phyloP scores from a whole-genome alignment of 2,113 vertebrate genomes.

The Rhinoptilus africanus region DNA sequence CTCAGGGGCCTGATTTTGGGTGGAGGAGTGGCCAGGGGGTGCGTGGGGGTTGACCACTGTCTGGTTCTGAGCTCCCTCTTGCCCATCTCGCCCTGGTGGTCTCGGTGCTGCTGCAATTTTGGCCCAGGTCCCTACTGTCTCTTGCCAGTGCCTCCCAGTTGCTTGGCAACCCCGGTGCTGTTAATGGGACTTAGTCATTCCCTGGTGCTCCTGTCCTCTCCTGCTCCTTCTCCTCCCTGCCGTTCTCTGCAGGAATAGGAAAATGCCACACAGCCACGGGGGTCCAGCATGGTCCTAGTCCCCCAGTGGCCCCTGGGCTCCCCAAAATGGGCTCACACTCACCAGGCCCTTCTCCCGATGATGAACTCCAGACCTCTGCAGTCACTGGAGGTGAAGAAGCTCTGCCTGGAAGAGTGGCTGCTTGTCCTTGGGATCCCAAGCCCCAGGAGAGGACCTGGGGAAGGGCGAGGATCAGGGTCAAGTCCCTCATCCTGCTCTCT shows the following conservation, averaged over 20 bases:
- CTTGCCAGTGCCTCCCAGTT: neutral
- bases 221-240: neutral
- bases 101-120: neutral
- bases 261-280: neutral
- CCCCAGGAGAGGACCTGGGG: neutral
- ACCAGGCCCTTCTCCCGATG: fast-evolving
- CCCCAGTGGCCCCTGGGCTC: fast-evolving
- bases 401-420: neutral
- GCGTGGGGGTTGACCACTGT: neutral
- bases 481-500: neutral
- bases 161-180: neutral
- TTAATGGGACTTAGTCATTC: neutral
- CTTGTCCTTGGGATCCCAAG: neutral
- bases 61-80: neutral
- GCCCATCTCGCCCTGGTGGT: neutral
- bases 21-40: fast-evolving
- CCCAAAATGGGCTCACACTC: neutral
- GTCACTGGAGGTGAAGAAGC: fast-evolving
- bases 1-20: neutral
- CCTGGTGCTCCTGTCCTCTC: neutral
- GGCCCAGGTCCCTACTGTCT: neutral
- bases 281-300: fast-evolving
- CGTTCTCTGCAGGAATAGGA: neutral
- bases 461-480: neutral
- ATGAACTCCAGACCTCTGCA: neutral